Base-by-base conservation (phyloP, 2,113 vertebrate species). In the Aegithalos caudatus region DNA sequence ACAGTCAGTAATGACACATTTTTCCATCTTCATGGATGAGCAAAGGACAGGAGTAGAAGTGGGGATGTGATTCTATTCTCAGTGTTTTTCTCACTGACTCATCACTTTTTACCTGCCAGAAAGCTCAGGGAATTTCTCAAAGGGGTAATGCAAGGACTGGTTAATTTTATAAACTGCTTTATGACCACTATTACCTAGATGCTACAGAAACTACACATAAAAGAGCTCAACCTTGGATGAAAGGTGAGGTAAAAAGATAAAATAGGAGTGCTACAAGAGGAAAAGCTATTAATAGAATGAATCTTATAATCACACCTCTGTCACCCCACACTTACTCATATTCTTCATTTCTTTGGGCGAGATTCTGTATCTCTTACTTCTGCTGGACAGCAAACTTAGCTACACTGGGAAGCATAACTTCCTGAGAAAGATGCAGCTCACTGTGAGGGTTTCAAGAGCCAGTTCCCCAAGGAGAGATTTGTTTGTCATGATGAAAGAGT, bases 161-260 rank as follows among this genome's bases (percentile, higher is more conserved):
- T 44, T 77, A 76, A 77, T 88, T 93, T 88, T 66, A 77, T 70
- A 72, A 94, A 90, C 40, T 72, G 44, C 48, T 93, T 93, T 88
- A 73, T 57, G 48, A 57, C 23, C 62, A n/a, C 23, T 65, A 9
- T 31, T 77, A 47, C 27, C 42, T 42, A 24, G 14, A 15, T 45
- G 20, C 29, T 69, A 69, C n/a, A 88, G 57, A 85, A 88, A 82
- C 5, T 31, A 33, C 81, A 54, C 1, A 5, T 65, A 53, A 65
- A 90, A 88, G 48, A 79, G 7, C 17, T 76, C 74, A 81, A 60
- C 47, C 47, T 84, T 94, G 76, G 81, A 83, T 23, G n/a, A 70
- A 86, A 86, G 16, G 38, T 58, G 67, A 88, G 35, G 33, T 21
- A 77, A 71, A 83, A 81, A 5, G 14, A 47, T 35, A 54, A 95